A percentile compares a stretch with the other conserved stretches of the same genome.
Evolutionary conservation across 92 coral and sea anemone species (phyloP).

Genomic region (Galaxea fascicularis): DNA sequence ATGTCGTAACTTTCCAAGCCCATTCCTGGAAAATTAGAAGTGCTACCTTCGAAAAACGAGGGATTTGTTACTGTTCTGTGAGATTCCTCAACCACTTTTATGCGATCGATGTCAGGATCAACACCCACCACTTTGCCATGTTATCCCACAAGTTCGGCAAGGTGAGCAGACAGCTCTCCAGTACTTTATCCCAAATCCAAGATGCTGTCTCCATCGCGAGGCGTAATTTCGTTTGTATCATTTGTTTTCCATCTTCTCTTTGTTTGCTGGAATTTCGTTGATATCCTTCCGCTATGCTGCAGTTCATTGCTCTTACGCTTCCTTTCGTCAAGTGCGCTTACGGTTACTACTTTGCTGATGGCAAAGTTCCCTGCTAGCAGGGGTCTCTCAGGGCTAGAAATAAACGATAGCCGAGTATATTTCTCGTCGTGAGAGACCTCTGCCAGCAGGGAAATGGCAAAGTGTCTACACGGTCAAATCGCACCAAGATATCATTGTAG

Average conservation of each 20-base stretch:
- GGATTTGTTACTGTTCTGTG: conserved; percentile 25
- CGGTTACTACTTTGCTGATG: no score
- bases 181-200: conserved; percentile 73
- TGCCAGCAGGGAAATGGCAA: no score
- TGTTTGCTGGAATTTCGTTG: no score
- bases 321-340: no score
- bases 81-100: conserved; percentile 24
- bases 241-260: background rate
- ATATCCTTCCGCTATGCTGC: no score
- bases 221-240: background rate
- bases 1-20: conserved; percentile 25
- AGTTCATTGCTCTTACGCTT: no score
- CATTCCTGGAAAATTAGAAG: conserved; percentile 31
- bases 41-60: conserved; percentile 27
- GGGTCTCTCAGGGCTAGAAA: no score
- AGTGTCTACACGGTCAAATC: no score
- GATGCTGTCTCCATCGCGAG: conserved; percentile 24
- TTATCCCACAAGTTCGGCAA: conserved; percentile 53
- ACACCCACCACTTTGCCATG: conserved; percentile 50
- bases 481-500: no score
- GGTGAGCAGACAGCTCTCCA: conserved; percentile 51
- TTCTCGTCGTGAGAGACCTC: no score
- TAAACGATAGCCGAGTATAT: no score
- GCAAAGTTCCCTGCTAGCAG: no score
- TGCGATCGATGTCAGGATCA: conserved; percentile 54